phyloP scores from a whole-genome alignment of 2,113 vertebrate species.

The Sitta europaea region DNA sequence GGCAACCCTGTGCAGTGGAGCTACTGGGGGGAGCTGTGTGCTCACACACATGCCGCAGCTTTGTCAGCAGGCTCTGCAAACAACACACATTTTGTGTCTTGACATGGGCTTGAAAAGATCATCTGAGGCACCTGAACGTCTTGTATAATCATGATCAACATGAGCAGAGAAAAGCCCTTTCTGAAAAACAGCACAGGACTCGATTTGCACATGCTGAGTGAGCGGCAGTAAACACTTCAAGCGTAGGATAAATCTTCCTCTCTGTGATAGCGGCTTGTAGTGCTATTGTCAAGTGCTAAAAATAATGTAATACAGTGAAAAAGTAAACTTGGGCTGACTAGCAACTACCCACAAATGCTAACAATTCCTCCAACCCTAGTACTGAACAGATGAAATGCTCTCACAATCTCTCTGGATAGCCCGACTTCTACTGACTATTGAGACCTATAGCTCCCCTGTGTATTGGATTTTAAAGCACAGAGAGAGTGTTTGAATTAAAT shows the following conservation, averaged over 20 bases:
- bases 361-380: not conserved
- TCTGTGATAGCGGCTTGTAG: not conserved
- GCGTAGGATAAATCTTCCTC: not conserved
- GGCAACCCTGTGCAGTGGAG: not conserved
- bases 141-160: conserved; percentile 2
- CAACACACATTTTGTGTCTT: not conserved
- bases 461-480: not conserved
- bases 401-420: not conserved
- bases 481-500: not conserved
- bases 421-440: not conserved
- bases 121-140: not conserved
- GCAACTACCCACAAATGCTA: not conserved
- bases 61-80: not conserved
- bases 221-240: not conserved
- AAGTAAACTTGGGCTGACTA: not conserved
- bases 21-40: not conserved
- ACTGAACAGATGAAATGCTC: not conserved
- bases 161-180: not conserved
- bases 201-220: not conserved
- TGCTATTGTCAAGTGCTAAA: conserved; percentile 21
- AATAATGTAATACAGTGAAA: not conserved
- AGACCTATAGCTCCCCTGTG: not conserved
- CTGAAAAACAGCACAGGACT: not conserved
- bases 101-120: not conserved
- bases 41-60: rapidly evolving